phyloP scores from a whole-genome alignment of 2,888 invertebrate species.

The Diaperis boleti region DNA sequence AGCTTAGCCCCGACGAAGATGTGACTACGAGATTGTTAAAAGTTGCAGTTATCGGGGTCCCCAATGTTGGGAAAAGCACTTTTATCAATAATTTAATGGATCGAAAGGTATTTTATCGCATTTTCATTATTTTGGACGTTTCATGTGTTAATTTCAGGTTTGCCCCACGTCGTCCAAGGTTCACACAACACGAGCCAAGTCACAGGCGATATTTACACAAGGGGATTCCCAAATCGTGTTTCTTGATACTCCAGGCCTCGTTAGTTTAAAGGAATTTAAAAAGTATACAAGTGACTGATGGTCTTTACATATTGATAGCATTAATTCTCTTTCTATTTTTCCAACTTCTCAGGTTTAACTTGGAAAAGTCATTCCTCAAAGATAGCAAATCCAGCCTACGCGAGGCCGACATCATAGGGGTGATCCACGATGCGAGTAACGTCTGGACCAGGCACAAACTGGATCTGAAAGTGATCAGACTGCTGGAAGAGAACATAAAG shows the following conservation, averaged over 20 bases:
- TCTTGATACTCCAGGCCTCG: slow-evolving; percentile 93
- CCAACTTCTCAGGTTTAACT: slow-evolving; percentile 71
- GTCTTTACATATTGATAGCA: slow-evolving; percentile 45
- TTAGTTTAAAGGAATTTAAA: slow-evolving; percentile 76
- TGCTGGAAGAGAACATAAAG: slow-evolving; percentile 74
- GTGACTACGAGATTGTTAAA: slow-evolving; percentile 67
- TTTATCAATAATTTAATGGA: slow-evolving; percentile 88
- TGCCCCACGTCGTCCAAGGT: slow-evolving; percentile 92
- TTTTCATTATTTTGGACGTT: neutral
- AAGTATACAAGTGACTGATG: too few species aligned
- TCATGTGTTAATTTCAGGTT: slow-evolving; percentile 70
- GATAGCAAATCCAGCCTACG: slow-evolving; percentile 73
- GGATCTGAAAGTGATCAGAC: slow-evolving; percentile 76
- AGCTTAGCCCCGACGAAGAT: slow-evolving; percentile 9
- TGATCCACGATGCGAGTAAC: slow-evolving; percentile 88
- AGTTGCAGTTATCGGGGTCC: slow-evolving; percentile 91
- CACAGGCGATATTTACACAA: slow-evolving; percentile 79
- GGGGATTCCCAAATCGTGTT: slow-evolving; percentile 90
- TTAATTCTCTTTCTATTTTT: too few species aligned
- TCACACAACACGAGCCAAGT: slow-evolving; percentile 86
- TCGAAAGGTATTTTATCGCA: slow-evolving; percentile 72
- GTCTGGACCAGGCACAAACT: slow-evolving; percentile 76
- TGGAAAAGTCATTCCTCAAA: slow-evolving; percentile 71
- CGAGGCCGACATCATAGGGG: slow-evolving; percentile 84
- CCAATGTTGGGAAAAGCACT: slow-evolving; percentile 97